These are phyloP conservation scores for Phrynocephalus versicolor DNA, from an alignment of 2,113 vertebrate species.

Conservation along the genomic window DNA sequence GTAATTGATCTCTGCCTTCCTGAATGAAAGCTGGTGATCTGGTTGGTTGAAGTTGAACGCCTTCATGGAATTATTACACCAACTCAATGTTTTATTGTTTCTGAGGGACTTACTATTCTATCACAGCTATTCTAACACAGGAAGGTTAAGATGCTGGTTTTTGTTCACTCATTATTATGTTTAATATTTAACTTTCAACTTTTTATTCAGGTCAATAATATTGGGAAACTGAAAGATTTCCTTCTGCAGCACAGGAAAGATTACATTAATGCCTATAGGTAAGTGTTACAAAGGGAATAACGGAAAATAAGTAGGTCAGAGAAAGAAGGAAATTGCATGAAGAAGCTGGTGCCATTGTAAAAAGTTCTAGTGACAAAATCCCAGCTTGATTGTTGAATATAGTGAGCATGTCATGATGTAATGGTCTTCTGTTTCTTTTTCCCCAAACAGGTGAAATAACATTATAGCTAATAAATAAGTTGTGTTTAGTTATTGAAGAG, in stretches of 20 bases:
- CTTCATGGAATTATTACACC: too few species aligned
- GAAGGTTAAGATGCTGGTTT: background rate
- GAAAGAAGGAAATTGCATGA: too few species aligned
- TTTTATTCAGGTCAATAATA: conserved; percentile 87
- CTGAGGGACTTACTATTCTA: too few species aligned
- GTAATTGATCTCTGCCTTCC: too few species aligned
- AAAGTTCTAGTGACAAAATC: background rate
- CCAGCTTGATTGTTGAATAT: background rate
- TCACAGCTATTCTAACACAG: too few species aligned
- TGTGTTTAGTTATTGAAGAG: too few species aligned
- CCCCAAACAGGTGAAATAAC: background rate
- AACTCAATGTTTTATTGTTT: too few species aligned
- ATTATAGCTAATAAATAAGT: background rate
- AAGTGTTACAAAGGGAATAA: conserved; percentile 32
- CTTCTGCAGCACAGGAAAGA: conserved; percentile 95
- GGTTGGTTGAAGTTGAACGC: too few species aligned
- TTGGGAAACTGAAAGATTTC: conserved; percentile 96
- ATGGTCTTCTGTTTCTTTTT: background rate
- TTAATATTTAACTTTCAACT: conserved; percentile 30
- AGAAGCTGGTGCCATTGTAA: background rate
- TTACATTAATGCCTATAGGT: conserved; percentile 94
- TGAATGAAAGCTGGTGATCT: too few species aligned
- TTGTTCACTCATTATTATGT: background rate
- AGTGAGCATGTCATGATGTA: background rate
- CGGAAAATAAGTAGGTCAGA: too few species aligned